Conservation (phyloP, 2,797 vertebrate genomes). For the Parotocinclus haroldoi region DNA sequence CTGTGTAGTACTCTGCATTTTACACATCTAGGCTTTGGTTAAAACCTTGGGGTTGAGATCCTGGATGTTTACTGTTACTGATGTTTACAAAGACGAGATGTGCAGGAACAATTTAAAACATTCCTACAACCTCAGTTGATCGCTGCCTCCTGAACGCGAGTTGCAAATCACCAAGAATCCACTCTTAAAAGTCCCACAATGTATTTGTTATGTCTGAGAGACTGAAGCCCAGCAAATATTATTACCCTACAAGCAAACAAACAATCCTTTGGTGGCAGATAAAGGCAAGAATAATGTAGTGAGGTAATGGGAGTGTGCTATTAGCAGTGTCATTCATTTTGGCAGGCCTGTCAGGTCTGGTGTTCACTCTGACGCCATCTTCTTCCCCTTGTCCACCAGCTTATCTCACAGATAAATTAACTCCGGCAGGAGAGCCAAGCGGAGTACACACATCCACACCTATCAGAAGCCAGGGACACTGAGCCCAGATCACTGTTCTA, state of each 20-base stretch:
- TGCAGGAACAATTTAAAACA: slow-evolving; percentile 16
- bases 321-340: slow-evolving; percentile 86
- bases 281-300: slow-evolving; percentile 71
- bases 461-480: slow-evolving; percentile 68
- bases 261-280: slow-evolving; percentile 76
- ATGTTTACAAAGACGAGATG: not conserved
- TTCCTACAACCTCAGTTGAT: slow-evolving; percentile 16
- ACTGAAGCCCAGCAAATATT: slow-evolving; percentile 73
- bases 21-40: too few species aligned
- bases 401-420: slow-evolving; percentile 79
- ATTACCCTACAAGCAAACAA: slow-evolving; percentile 78
- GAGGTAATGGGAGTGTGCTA: slow-evolving; percentile 74
- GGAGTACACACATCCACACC: slow-evolving; percentile 62
- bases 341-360: slow-evolving; percentile 73
- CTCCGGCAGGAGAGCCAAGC: slow-evolving; percentile 72
- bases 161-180: slow-evolving; percentile 44
- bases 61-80: too few species aligned
- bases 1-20: slow-evolving; percentile 10
- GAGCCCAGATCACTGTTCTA: slow-evolving; percentile 77
- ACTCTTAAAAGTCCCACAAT: slow-evolving; percentile 67
- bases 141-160: slow-evolving; percentile 30
- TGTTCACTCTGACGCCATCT: slow-evolving; percentile 72
- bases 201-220: slow-evolving; percentile 69
- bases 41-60: too few species aligned
- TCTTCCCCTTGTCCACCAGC: slow-evolving; percentile 71